phyloP scores from a whole-genome alignment of 2,113 vertebrate genomes.

The Fregata magnificens region DNA sequence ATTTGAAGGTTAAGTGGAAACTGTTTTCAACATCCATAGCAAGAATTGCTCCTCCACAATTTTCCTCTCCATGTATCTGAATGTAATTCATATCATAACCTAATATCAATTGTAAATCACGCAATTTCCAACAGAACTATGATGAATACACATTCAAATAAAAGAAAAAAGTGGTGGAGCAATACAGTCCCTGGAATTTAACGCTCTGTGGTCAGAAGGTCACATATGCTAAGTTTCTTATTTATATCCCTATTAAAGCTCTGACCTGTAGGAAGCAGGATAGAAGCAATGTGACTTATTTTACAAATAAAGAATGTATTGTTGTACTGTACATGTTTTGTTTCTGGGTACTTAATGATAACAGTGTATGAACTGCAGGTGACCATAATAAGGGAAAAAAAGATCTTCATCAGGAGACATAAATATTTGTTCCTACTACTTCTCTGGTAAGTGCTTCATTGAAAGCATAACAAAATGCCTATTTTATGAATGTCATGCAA shows the following conservation, averaged over 20 bases:
- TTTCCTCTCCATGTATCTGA: slow-evolving; percentile 51
- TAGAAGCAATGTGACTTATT: slow-evolving; percentile 60
- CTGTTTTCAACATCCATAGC: slow-evolving; percentile 18
- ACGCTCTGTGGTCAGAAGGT: slow-evolving; percentile 75
- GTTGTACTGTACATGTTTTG: slow-evolving; percentile 26
- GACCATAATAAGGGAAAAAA: slow-evolving; percentile 7
- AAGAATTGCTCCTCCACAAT: neutral
- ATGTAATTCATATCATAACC: slow-evolving; percentile 66
- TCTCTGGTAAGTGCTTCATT: slow-evolving; percentile 12
- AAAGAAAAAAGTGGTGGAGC: slow-evolving; percentile 61
- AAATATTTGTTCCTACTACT: slow-evolving; percentile 7
- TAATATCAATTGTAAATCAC: slow-evolving; percentile 73
- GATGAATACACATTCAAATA: slow-evolving; percentile 62
- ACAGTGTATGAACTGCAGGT: slow-evolving; percentile 30
- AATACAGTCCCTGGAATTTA: slow-evolving; percentile 76
- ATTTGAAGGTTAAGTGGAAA: slow-evolving; percentile 40
- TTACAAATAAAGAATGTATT: slow-evolving; percentile 65
- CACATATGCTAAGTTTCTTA: slow-evolving; percentile 77
- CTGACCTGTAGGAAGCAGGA: slow-evolving; percentile 65
- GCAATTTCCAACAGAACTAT: slow-evolving; percentile 63
- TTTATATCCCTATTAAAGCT: slow-evolving; percentile 72
- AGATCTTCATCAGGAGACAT: slow-evolving; percentile 22
- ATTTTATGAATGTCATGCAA: slow-evolving; percentile 1
- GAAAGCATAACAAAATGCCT: neutral
- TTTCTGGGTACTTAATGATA: slow-evolving; percentile 60